Evolutionary conservation across 2,888 invertebrate species (phyloP), one percentile per base, ranked within the genome.

Genomic region (Andrena dorsata): DNA sequence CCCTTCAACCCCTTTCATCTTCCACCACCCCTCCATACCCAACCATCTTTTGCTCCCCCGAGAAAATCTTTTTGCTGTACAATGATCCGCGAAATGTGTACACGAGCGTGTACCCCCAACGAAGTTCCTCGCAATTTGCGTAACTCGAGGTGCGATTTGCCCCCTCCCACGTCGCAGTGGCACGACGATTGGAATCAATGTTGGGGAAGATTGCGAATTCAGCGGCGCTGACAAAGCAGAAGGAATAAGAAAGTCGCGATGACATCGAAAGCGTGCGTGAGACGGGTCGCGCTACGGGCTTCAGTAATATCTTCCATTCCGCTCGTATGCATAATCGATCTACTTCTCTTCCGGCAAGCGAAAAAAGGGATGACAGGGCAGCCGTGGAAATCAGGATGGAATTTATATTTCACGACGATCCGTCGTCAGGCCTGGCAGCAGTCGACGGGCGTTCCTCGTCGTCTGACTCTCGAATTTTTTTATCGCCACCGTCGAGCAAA

Each of bases 271-370:
- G 6, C 35, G n/a, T n/a, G 16, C 13, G 63, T 13, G 60, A 41
- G 26, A 49, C 30, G 47, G n/a, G 2, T 20, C 64, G 49, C 32
- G 5, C 47, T 7, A 5, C 13, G 41, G 13, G 28, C 53, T 20
- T 23, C 47, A 53, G 68, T 51, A 76, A 84, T 86, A 86, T 82
- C 86, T 71, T 56, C 73, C 60, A 75, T 68, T 71, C 64, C 58
- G 65, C 75, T 61, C 70, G 81, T 75, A 82, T 75, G 82, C 84
- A 77, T 86, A 84, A 86, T 84, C 86, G 77, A 84, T 84, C 79
- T 64, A 74, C 53, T 23, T 76, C 70, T 63, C 76, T 64, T 64
- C 51, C 47, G 23, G 8, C 63, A 49, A 64, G 32, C 30, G 71
- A 61, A 56, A 66, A 66, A 74, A 73, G 58, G 65, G 51, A 56